These are phyloP conservation scores for Astyanax mexicanus DNA, from an alignment of 2,797 vertebrate species.

Conservation along the genomic window DNA sequence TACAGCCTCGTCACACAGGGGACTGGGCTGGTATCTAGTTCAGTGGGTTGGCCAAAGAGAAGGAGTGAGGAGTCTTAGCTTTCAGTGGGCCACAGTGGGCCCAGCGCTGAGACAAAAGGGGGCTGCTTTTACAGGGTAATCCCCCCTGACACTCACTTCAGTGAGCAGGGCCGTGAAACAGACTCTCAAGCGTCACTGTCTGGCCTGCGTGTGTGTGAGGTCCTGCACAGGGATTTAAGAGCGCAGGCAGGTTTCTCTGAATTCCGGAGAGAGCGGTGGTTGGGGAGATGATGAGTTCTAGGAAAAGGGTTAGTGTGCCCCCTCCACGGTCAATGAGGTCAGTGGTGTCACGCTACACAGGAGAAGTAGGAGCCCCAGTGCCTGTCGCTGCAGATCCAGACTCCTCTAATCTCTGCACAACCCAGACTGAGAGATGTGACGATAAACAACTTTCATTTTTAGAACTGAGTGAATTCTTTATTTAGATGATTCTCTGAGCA, in stretches of 20 bases:
- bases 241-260: constrained; percentile 15
- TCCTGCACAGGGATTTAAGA: constrained; percentile 23
- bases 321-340: constrained; percentile 5
- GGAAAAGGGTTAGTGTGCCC: constrained; percentile 38
- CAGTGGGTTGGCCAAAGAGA: constrained; percentile 18
- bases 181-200: constrained; percentile 43
- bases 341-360: not conserved
- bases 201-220: constrained; percentile 35
- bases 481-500: too few species aligned
- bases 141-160: constrained; percentile 46
- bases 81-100: constrained; percentile 6
- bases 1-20: not conserved
- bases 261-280: constrained; percentile 8
- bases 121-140: constrained; percentile 62
- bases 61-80: constrained; percentile 38
- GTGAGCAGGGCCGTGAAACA: constrained; percentile 23
- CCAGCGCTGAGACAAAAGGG: constrained; percentile 55
- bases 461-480: too few species aligned
- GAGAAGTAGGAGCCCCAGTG: not conserved
- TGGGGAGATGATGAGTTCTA: constrained; percentile 34
- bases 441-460: not conserved
- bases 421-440: not conserved
- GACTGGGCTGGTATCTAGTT: not conserved
- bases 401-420: constrained; percentile 29
- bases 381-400: constrained; percentile 20